Evolutionary conservation across 2,888 invertebrate species (phyloP), one percentile per base, ranked within the genome.

Genomic region (Oscheius sp.): DNA sequence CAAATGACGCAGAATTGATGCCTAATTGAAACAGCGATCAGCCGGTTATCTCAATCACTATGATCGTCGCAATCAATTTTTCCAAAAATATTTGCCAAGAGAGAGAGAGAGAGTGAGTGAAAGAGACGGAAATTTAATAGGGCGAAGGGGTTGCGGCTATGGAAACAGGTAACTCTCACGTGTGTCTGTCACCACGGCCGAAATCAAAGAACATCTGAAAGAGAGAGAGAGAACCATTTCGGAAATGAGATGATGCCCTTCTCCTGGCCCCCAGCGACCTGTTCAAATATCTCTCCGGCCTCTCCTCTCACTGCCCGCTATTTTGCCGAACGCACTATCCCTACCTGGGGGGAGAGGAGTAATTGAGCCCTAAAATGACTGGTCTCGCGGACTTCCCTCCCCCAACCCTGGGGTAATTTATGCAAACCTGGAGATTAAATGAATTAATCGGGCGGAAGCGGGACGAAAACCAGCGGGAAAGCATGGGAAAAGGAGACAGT

Each of bases 321-420:
- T 34, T 12, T 12, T 34, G 8, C 8, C 37, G n/a, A n/a, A n/a
- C 37, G 6, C 37, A n/a, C 42, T 12, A 15, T 42, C 42, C 12
- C 15, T 42, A 42, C 42, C 42, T 34, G 37, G 37, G 37, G 8
- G n/a, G n/a, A n/a, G n/a, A 42, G 42, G n/a, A 17, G 42, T 42
- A 42, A 42, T 42, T 42, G 42, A 42, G 42, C 42, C 42, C 42
- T 42, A 42, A 42, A 42, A n/a, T 42, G 42, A 17, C n/a, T n/a
- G n/a, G n/a, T n/a, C n/a, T n/a, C n/a, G n/a, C n/a, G n/a, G n/a
- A n/a, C n/a, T n/a, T n/a, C n/a, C n/a, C n/a, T n/a, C n/a, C n/a
- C n/a, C n/a, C n/a, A n/a, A n/a, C n/a, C n/a, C n/a, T n/a, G n/a
- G n/a, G n/a, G n/a, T n/a, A n/a, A n/a, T n/a, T n/a, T n/a, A n/a